Percentiles rank a stretch among this genome's conserved stretches.
phyloP scores from a whole-genome alignment of 2,888 invertebrate species.

The Encarsia formosa region DNA sequence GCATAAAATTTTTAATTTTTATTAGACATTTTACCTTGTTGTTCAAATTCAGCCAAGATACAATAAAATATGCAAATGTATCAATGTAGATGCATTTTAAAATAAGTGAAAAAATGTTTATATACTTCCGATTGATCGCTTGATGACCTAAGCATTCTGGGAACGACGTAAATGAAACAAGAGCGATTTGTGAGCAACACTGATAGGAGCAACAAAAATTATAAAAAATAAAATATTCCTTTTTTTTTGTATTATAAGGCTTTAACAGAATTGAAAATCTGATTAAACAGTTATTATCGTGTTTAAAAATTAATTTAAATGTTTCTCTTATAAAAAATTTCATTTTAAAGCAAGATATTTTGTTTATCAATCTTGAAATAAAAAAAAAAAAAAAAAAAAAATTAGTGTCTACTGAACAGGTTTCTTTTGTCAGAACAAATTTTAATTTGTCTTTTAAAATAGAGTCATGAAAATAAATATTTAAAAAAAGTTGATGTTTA shows the following conservation, averaged over 20 bases:
- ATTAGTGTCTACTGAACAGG: too few relatives aligned
- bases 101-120: constrained; percentile 26
- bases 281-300: too few relatives aligned
- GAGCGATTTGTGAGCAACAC: constrained; percentile 27
- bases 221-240: constrained; percentile 23
- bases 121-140: constrained; percentile 29
- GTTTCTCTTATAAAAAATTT: neutral
- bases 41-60: too few relatives aligned
- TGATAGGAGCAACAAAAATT: constrained; percentile 25
- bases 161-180: constrained; percentile 28
- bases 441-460: too few relatives aligned
- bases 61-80: constrained; percentile 24
- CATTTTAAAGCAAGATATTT: constrained; percentile 17
- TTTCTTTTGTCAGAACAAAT: too few relatives aligned
- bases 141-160: constrained; percentile 28
- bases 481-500: too few relatives aligned
- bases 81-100: constrained; percentile 22
- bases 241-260: too few relatives aligned
- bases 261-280: too few relatives aligned
- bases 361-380: neutral
- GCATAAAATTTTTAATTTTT: too few relatives aligned
- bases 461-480: too few relatives aligned
- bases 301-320: neutral
- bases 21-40: too few relatives aligned
- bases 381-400: constrained; percentile 1